Conservation (phyloP, 2,888 invertebrate species). For the Choristoneura rosaceana region DNA sequence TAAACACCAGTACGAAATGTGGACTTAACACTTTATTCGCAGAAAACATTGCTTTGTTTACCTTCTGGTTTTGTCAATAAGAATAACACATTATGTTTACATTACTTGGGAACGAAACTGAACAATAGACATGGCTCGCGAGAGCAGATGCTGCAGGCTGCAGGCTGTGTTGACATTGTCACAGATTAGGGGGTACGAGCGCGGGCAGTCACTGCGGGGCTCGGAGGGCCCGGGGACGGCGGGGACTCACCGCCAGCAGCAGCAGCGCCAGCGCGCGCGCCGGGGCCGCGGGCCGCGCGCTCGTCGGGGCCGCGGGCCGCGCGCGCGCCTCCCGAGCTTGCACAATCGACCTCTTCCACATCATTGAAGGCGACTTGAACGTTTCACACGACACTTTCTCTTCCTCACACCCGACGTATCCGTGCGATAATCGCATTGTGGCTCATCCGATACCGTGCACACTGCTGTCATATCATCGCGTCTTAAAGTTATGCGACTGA, state of each 20-base stretch:
- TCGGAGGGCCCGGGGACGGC: not conserved
- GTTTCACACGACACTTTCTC: constrained; percentile 84
- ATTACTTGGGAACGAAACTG: not conserved
- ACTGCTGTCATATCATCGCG: constrained; percentile 63
- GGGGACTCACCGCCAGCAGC: constrained; percentile 66
- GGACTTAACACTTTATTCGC: not conserved
- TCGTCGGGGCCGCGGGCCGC: constrained; percentile 43
- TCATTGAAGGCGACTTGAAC: constrained; percentile 81
- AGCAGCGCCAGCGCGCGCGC: constrained; percentile 54
- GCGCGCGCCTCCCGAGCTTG: constrained; percentile 68
- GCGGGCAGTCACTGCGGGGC: not conserved
- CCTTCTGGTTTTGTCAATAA: not conserved
- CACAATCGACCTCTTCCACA: constrained; percentile 85
- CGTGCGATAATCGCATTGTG: constrained; percentile 58
- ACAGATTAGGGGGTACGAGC: not conserved
- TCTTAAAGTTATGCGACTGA: constrained; percentile 15
- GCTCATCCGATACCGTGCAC: constrained; percentile 50
- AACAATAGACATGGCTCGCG: not conserved
- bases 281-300: constrained; percentile 8
- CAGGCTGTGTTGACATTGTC: not conserved
- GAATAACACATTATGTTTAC: constrained; percentile 1
- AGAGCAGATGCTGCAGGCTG: not conserved
- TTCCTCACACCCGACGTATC: constrained; percentile 63
- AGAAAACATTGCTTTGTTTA: not conserved
- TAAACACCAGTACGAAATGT: not conserved